Evolutionary conservation across 1,140 invertebrate genomes (phyloP).

Genomic region (Sipha flava): DNA sequence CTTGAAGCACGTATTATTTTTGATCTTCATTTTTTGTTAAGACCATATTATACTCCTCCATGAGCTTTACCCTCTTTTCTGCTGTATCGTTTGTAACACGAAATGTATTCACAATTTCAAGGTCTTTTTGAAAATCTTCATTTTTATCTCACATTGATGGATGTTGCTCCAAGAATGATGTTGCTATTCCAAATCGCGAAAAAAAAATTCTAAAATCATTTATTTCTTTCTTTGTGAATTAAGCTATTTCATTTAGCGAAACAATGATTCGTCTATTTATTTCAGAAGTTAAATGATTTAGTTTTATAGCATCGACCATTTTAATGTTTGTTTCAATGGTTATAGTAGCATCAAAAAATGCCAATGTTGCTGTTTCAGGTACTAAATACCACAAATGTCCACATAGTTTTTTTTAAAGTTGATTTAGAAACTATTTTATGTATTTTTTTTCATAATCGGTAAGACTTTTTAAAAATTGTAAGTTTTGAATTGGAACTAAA

Average conservation of each 20-base stretch:
- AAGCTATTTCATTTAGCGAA: not conserved
- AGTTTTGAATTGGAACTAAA: conserved; percentile 30
- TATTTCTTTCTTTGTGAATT: not conserved
- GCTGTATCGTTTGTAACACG: too few species aligned
- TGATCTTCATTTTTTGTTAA: too few species aligned
- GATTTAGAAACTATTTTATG: conserved; percentile 24
- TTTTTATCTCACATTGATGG: too few species aligned
- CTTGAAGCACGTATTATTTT: too few species aligned
- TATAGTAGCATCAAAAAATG: not conserved
- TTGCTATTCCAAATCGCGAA: not conserved
- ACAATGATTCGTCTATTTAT: not conserved
- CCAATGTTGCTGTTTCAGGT: not conserved
- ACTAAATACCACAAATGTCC: not conserved
- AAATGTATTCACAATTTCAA: too few species aligned
- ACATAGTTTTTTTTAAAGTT: not conserved
- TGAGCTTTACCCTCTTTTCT: too few species aligned
- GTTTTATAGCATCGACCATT: not conserved
- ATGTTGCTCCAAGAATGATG: not conserved
- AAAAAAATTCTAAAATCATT: not conserved
- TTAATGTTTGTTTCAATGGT: not conserved
- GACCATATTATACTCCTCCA: too few species aligned
- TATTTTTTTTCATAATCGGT: conserved; percentile 26
- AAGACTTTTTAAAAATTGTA: conserved; percentile 26
- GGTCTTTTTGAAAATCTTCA: too few species aligned
- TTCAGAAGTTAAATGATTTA: too few species aligned